Evolutionary conservation across 2,797 vertebrate genomes (phyloP).

Genomic region (Cossypha polioptera): DNA sequence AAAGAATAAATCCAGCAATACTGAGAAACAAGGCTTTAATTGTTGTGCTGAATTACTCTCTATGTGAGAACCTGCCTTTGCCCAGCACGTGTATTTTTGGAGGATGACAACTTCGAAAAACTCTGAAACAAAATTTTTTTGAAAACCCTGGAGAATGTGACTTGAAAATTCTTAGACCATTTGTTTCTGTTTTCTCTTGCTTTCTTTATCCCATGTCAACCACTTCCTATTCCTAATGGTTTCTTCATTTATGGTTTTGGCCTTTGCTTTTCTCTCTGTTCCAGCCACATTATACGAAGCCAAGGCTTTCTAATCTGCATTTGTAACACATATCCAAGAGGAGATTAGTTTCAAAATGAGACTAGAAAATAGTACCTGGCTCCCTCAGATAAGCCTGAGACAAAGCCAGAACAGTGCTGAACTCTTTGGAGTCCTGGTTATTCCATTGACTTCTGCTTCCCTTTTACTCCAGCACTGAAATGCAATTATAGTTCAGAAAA

Average conservation of each 20-base stretch:
- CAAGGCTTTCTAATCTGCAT: neutral
- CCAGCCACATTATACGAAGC: neutral
- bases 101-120: neutral
- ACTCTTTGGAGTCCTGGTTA: neutral
- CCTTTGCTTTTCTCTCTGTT: neutral
- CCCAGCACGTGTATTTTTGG: neutral
- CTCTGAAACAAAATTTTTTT: neutral
- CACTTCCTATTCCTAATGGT: neutral
- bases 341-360: slow-evolving; percentile 12
- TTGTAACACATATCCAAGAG: neutral
- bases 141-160: neutral
- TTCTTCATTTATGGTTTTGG: neutral
- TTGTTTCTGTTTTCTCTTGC: neutral
- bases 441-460: neutral
- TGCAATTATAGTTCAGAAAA: neutral
- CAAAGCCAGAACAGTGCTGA: neutral
- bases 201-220: neutral
- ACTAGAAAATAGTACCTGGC: neutral
- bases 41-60: neutral
- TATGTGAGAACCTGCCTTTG: neutral
- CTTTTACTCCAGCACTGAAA: neutral
- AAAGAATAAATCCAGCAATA: neutral
- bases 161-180: neutral
- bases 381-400: slow-evolving; percentile 26
- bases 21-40: neutral